Base-by-base conservation (phyloP, 2,888 invertebrate species). In the Acleris laterana region DNA sequence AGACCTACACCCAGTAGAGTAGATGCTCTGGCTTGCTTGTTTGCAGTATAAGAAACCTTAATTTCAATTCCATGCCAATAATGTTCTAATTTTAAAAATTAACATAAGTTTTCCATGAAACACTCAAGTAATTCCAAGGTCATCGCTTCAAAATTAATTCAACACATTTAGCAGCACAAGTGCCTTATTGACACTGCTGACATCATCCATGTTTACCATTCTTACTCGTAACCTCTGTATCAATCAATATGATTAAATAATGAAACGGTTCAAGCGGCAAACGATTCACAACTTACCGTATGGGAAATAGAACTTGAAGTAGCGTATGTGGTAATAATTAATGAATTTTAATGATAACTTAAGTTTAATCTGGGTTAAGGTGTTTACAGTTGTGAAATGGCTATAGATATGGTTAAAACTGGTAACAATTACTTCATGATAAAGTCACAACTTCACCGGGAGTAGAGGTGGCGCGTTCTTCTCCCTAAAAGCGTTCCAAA, bases 121-220 rank as follows among this genome's bases (percentile, higher is more conserved):
- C 16, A 60, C 49, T 52, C 48, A 60, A 28, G 7, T n/a, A 17
- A 57, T 28, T 16, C n/a, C 65, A 65, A 61, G 65, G 65, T 17
- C 53, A 60, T 16, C 50, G 25, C 53, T 38, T 59, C 16, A 6
- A 62, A 65, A 63, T 50, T 46, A 64, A 62, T 68, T 70, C 68
- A 68, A 70, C 57, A 65, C 62, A 69, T 67, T 69, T 25, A 53
- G 60, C 62, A 46, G 38, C 56, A 58, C 68, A 60, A 70, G 62
- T 62, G 64, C 57, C 32, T 61, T 58, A 67, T 71, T 71, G 57
- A 67, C 53, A 66, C 60, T 68, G 66, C 68, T 71, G 71, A 69
- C 71, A 69, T 71, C 55, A 44, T 20, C 42, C 56, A 53, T 53
- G 57, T 67, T 63, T 66, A 63, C 61, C 50, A 44, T 32, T 59